Percentiles rank a stretch among this genome's conserved stretches.
phyloP scores from a whole-genome alignment of 2,888 invertebrate genomes.

The Coleophora flavipennella region DNA sequence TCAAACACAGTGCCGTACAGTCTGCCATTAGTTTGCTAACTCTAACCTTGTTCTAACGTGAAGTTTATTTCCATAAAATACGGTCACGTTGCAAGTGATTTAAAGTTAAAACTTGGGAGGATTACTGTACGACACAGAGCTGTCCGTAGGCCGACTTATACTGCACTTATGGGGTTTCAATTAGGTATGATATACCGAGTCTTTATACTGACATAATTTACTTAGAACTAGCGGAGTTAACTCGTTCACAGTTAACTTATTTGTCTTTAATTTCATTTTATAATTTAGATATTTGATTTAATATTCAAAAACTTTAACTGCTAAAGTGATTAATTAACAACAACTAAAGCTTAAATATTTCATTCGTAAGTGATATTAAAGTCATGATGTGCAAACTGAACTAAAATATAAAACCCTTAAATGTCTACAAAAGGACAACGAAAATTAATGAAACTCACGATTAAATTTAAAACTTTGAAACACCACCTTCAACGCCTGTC shows the following conservation, averaged over 20 bases:
- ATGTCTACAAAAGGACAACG: neutral
- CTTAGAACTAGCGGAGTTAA: neutral
- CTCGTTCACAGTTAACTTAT: no score
- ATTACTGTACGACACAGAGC: no score
- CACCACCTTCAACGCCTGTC: constrained; percentile 24
- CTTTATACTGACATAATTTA: constrained; percentile 44
- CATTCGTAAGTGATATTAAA: no score
- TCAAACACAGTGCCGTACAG: constrained; percentile 1
- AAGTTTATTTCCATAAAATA: no score
- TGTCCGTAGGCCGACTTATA: constrained; percentile 30
- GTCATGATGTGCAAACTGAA: no score
- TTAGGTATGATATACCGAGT: constrained; percentile 36
- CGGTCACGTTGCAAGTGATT: no score
- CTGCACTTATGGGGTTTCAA: constrained; percentile 52
- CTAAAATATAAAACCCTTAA: constrained; percentile 2
- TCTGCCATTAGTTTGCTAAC: constrained; percentile 18
- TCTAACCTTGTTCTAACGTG: neutral
- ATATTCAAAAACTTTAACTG: no score
- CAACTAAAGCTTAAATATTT: no score
- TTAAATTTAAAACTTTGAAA: constrained; percentile 28
- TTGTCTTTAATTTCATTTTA: neutral
- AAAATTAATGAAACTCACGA: constrained; percentile 34
- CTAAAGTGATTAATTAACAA: no score
- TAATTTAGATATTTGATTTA: no score
- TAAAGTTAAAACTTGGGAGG: no score